Conservation (phyloP, 2,888 invertebrate species). For the Rotaria socialis region DNA sequence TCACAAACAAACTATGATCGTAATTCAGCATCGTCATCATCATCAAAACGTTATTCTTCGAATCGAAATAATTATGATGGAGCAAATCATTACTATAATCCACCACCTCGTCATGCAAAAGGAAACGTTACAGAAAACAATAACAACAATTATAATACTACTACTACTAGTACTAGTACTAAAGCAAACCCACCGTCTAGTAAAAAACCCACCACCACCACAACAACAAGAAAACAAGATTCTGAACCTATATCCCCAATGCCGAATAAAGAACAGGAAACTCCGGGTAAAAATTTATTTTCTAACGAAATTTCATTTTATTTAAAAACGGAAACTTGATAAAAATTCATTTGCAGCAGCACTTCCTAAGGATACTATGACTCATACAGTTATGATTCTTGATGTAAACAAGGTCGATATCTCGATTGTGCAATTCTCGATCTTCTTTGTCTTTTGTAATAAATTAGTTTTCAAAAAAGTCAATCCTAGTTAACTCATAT, state of each 20-base stretch:
- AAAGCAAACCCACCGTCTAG: neutral
- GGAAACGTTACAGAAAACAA: neutral
- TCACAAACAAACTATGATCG: slow-evolving; percentile 11
- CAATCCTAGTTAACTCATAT: too few species aligned
- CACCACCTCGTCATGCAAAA: neutral
- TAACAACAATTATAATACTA: neutral
- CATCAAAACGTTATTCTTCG: slow-evolving; percentile 30
- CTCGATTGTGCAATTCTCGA: too few species aligned
- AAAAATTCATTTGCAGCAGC: too few species aligned
- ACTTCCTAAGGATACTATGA: too few species aligned
- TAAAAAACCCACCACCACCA: neutral
- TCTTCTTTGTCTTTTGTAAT: too few species aligned
- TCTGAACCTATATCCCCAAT: neutral
- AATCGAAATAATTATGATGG: neutral
- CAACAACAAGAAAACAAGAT: neutral
- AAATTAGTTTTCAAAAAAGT: too few species aligned
- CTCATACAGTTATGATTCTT: too few species aligned
- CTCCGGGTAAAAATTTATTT: neutral
- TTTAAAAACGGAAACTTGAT: too few species aligned
- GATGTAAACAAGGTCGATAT: too few species aligned
- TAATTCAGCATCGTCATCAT: neutral
- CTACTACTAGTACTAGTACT: neutral
- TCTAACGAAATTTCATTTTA: too few species aligned
- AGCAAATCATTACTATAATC: neutral
- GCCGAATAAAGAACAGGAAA: neutral